Base-by-base conservation (phyloP, 2,113 vertebrate genomes). In the Polypterus bichir region DNA sequence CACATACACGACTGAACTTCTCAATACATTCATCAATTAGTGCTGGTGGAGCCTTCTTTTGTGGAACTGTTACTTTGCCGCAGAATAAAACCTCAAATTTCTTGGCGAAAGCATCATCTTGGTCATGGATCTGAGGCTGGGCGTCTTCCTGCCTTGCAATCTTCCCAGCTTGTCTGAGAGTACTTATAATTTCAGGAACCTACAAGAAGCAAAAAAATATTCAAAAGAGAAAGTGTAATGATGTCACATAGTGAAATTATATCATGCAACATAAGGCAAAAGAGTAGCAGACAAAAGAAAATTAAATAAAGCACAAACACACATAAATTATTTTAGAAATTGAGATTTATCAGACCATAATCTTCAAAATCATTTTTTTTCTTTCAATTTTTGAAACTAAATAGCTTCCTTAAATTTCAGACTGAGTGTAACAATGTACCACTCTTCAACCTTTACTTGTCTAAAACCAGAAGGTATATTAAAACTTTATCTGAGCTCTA, bases 11-110 rank as follows among this genome's bases (percentile, higher is more conserved):
- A 57, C 90, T 86, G 6, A 98, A 97, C 77, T 94, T 94, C 74
- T 96, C 91, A 0, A 99, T 97, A 76, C 96, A 99, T 75, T 99
- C 92, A 6, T 99, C 96, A 6, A 99, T 98, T 10, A 99, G 81
- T 0, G 93, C 93, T 0, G 96, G 95, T 0, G 93, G 95, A 3
- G 93, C 94, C 47, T 97, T 97, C 79, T 92, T 95, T 73, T 94
- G 88, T 0, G 94, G 91, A 48, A 98, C 94, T 0, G 87, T 92
- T 68, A 92, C 91, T 0, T 93, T 84, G 48, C 96, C 96, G 3
- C 95, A 97, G 71, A 97, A 97, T 45, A 97, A 79, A 68, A 99
- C 96, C 75, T 99, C 96, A 27, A 98, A 99, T 76, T 91, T 98
- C 70, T 97, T 97, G 66, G 92, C 77, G 61, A 98, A 99, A 1